Evolutionary conservation across 1,140 invertebrate species (phyloP).

Genomic region (Caerostris darwini): DNA sequence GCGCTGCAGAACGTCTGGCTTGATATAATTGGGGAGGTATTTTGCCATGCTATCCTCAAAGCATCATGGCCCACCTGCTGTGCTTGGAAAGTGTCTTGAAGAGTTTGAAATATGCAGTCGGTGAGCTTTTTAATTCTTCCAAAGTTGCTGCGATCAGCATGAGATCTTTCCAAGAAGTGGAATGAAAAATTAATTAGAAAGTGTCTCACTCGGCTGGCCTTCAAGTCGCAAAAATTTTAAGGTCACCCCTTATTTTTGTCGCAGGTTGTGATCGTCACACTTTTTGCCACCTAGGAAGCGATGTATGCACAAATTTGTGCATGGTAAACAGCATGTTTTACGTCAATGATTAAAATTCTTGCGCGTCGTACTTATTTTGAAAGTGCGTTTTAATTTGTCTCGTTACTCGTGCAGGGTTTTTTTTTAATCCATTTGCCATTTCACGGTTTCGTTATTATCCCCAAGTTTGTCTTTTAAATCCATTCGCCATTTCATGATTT

Average conservation of each 20-base stretch:
- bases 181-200: slow-evolving; percentile 29
- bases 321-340: background rate
- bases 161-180: background rate
- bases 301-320: background rate
- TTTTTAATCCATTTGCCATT: too few relatives aligned
- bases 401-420: too few relatives aligned
- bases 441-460: too few relatives aligned
- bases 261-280: too few relatives aligned
- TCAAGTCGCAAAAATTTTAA: background rate
- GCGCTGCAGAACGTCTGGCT: background rate
- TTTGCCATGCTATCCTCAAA: background rate
- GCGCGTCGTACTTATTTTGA: background rate
- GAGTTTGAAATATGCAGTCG: slow-evolving; percentile 23
- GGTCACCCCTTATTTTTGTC: background rate
- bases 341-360: background rate
- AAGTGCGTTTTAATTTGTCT: background rate
- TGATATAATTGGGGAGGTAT: slow-evolving; percentile 1
- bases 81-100: background rate
- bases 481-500: too few relatives aligned
- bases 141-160: background rate
- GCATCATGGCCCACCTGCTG: background rate
- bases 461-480: too few relatives aligned
- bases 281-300: too few relatives aligned
- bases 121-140: background rate
- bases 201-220: background rate